These are phyloP conservation scores for Pelecanus crispus DNA, from an alignment of 2,113 vertebrate species.

Conservation along the genomic window DNA sequence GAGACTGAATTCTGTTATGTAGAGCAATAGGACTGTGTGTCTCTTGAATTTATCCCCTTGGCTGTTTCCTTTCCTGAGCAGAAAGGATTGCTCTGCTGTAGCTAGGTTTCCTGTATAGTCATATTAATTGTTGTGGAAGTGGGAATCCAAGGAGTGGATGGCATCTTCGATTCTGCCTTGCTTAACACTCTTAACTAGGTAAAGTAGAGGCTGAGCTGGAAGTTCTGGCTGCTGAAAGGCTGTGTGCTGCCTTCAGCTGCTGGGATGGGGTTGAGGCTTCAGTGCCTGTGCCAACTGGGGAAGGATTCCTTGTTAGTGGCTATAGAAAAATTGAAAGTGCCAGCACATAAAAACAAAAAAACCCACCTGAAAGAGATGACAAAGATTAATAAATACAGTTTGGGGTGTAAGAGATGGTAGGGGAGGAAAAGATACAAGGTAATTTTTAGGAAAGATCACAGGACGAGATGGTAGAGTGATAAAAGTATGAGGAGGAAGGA, in stretches of 20 bases:
- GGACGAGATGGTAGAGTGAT: background rate
- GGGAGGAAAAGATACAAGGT: background rate
- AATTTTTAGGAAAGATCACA: background rate
- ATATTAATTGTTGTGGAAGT: background rate
- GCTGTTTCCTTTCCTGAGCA: background rate
- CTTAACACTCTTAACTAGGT: background rate
- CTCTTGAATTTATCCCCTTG: background rate
- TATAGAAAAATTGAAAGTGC: background rate
- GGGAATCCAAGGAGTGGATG: background rate
- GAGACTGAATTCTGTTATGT: background rate
- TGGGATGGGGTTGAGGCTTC: background rate
- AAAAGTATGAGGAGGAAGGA: background rate
- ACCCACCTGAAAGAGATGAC: background rate
- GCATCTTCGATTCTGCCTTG: background rate
- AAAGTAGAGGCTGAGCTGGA: background rate
- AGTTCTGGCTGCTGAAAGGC: background rate
- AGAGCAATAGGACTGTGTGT: background rate
- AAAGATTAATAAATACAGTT: background rate
- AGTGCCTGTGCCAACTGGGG: background rate
- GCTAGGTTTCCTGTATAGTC: background rate
- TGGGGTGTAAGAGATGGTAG: background rate
- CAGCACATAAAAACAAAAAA: background rate
- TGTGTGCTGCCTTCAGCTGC: background rate
- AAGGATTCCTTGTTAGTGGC: background rate
- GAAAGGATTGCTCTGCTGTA: background rate